phyloP scores from a whole-genome alignment of 1,140 invertebrate species.

The Apis dorsata region DNA sequence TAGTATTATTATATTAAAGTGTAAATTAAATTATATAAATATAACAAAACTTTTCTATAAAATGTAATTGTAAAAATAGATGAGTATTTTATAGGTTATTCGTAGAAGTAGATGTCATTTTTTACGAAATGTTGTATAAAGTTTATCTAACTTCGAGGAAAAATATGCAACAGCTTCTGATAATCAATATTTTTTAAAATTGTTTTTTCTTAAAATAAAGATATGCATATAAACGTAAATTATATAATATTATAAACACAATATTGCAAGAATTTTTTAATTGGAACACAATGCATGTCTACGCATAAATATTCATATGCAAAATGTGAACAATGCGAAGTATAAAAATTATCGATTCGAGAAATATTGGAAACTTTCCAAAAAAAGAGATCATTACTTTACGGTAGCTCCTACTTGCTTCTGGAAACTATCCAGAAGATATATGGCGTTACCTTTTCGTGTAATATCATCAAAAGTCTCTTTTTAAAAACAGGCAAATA shows the following conservation, averaged over 20 bases:
- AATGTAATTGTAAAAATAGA: not conserved
- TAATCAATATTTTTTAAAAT: not conserved
- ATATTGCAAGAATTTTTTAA: not conserved
- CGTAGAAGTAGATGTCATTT: too few species aligned
- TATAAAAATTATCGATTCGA: constrained; percentile 34
- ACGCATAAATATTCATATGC: not conserved
- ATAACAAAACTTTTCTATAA: not conserved
- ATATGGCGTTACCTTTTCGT: constrained; percentile 17
- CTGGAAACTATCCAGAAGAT: constrained; percentile 51
- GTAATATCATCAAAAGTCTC: constrained; percentile 26
- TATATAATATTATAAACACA: not conserved
- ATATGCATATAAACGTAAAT: too few species aligned
- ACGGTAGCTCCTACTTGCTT: constrained; percentile 29
- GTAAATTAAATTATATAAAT: not conserved
- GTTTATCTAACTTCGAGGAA: not conserved
- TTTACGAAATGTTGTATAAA: not conserved
- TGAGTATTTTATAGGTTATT: too few species aligned
- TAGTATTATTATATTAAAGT: not conserved
- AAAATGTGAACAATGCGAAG: constrained; percentile 28
- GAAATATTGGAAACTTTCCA: constrained; percentile 48
- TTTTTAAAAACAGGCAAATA: constrained; percentile 3
- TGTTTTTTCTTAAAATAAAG: too few species aligned
- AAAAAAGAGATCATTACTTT: constrained; percentile 55
- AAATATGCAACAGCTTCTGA: not conserved
- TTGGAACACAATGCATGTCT: not conserved